A percentile compares a stretch with the other conserved stretches of the same genome.
phyloP scores from a whole-genome alignment of 2,888 invertebrate species.

The Coelopa pilipes region DNA sequence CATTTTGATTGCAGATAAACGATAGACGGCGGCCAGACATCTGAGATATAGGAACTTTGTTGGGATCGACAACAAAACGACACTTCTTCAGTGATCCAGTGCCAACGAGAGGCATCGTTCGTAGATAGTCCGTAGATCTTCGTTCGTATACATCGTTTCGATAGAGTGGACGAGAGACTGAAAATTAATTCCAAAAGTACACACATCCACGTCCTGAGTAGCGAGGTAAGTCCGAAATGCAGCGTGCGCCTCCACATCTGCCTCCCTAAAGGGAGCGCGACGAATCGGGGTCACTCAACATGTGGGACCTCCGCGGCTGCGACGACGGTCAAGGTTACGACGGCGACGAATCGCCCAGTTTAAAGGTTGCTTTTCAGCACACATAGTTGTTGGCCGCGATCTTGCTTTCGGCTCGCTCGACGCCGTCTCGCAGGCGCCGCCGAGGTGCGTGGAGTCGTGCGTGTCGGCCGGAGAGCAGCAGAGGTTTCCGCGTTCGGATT shows the following conservation, averaged over 20 bases:
- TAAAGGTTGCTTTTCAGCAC: not conserved
- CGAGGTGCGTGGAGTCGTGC: too few relatives aligned
- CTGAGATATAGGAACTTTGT: too few relatives aligned
- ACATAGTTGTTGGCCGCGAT: not conserved
- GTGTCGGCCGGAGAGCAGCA: too few relatives aligned
- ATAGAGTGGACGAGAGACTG: not conserved
- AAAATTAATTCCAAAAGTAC: too few relatives aligned
- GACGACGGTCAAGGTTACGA: constrained; percentile 1
- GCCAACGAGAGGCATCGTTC: not conserved
- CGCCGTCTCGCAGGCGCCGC: too few relatives aligned
- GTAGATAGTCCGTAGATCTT: too few relatives aligned
- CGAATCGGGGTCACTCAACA: not conserved
- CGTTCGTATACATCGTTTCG: not conserved
- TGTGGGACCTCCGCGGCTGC: not conserved
- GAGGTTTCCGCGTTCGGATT: too few relatives aligned
- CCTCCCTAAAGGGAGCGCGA: not conserved
- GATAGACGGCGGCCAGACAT: not conserved
- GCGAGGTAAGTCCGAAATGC: too few relatives aligned
- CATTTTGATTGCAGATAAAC: constrained; percentile 9
- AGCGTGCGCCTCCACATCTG: too few relatives aligned
- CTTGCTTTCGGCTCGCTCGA: not conserved
- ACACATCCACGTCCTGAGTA: too few relatives aligned
- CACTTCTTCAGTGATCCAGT: not conserved
- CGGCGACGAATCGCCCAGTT: not conserved
- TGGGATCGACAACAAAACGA: too few relatives aligned